These are phyloP conservation scores for Leptinotarsa peninsularis DNA, from an alignment of 2,888 invertebrate genomes.

Conservation along the genomic window DNA sequence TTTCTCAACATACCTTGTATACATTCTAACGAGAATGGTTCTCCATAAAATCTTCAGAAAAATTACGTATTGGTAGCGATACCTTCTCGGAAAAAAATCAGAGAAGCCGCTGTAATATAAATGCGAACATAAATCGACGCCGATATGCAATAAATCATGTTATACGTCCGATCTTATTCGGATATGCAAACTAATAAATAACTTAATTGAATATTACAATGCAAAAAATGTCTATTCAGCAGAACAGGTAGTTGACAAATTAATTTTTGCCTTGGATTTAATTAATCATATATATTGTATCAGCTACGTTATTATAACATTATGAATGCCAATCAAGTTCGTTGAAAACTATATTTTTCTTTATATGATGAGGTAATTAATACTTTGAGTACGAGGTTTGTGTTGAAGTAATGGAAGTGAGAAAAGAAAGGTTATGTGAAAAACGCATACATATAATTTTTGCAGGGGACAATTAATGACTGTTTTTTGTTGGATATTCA, in stretches of 20 bases:
- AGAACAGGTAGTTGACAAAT: constrained; percentile 35
- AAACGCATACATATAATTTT: no score
- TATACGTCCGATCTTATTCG: constrained; percentile 2
- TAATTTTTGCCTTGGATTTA: constrained; percentile 35
- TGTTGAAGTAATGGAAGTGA: no score
- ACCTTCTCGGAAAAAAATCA: background rate
- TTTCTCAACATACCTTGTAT: no score
- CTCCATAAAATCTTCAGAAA: background rate
- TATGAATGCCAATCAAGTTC: constrained; percentile 2
- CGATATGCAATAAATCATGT: constrained; percentile 9
- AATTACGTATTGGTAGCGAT: background rate
- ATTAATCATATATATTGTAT: constrained; percentile 35
- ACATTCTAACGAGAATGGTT: no score
- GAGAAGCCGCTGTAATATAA: constrained; percentile 1
- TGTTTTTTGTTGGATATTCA: no score
- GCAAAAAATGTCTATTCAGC: constrained; percentile 29
- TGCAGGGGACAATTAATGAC: no score
- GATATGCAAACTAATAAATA: constrained; percentile 12
- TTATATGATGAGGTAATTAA: background rate
- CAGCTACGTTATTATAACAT: constrained; percentile 20
- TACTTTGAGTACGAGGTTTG: background rate
- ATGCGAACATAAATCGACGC: constrained; percentile 7
- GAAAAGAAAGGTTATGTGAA: no score
- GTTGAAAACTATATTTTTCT: background rate
- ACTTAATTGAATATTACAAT: constrained; percentile 34